Base-by-base conservation (phyloP, 2,888 invertebrate species). In the Prenolepis imparis region DNA sequence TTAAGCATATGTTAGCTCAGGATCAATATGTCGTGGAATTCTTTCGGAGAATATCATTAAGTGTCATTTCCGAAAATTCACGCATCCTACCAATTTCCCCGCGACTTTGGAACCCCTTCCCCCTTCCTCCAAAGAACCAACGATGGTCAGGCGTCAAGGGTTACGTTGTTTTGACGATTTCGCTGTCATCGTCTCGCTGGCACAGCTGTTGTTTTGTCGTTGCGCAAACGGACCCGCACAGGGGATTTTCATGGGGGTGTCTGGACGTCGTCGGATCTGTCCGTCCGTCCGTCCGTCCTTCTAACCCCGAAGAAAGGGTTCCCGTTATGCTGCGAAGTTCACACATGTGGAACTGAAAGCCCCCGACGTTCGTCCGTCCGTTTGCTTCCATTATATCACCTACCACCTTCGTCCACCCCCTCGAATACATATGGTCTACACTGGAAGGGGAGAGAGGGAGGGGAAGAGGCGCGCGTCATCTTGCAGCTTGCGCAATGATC, bases 141-240 rank as follows among this genome's bases (percentile, higher is more conserved):
- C n/a, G 61, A 21, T 70, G 88, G 68, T 66, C 63, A 44, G 59
- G 64, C 57, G 75, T 36, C 36, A 83, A 90, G 88, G 87, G 88
- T 85, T 87, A 83, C 86, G 87, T 72, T 93, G 90, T 93, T 93
- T 93, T 91, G 91, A 93, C 91, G 92, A 92, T 86, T 80, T 82
- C 75, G 21, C 67, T 64, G 80, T 64, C 82, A 81, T 61, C 61
- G 68, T 55, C 55, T 66, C 84, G 44, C 55, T 24, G 88, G 84
- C 89, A 92, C 94, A 94, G 94, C 94, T 94, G 94, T 94, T 94
- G 94, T 94, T 94, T 93, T 94, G 94, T 93, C 93, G 94, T 93
- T 92, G 93, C 93, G 94, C 92, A 94, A 94, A 91, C 91, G 87
- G 88, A 64, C 82, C 64, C 78, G 68, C 85, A 44, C 88, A 84